Conservation (phyloP, 2,797 vertebrate species). For the Gadopsis marmoratus region DNA sequence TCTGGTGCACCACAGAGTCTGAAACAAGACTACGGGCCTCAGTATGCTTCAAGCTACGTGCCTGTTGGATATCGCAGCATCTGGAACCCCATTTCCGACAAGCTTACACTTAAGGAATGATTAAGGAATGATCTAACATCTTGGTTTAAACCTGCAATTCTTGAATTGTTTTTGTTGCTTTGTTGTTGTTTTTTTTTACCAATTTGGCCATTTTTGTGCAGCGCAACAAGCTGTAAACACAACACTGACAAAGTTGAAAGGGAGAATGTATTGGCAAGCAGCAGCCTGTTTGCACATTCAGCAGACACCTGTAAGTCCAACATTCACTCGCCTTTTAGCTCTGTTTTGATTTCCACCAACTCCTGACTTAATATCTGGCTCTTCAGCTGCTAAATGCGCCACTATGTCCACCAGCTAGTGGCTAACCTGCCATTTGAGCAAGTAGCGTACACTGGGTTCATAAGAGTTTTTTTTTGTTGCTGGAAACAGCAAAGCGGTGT, state of each 20-base stretch:
- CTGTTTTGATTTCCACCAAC: not conserved
- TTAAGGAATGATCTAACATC: not conserved
- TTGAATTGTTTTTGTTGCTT: too few relatives aligned
- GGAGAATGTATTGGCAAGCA: not conserved
- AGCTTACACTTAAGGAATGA: too few relatives aligned
- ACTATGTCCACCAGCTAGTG: not conserved
- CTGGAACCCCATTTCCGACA: not conserved
- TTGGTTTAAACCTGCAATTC: not conserved
- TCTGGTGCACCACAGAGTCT: conserved; percentile 10
- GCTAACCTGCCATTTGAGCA: not conserved
- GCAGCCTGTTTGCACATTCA: not conserved
- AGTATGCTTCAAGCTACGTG: not conserved
- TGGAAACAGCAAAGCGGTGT: not conserved
- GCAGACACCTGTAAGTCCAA: not conserved
- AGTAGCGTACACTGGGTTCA: not conserved
- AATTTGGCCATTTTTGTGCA: not conserved
- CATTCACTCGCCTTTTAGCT: not conserved
- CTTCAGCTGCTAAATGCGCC: not conserved
- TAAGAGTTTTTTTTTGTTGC: not conserved
- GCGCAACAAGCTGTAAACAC: not conserved
- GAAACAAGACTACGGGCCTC: not conserved
- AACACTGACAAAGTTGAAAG: not conserved
- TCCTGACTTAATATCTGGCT: not conserved
- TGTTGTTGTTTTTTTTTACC: not conserved
- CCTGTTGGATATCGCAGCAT: not conserved